Percentiles rank a stretch among this genome's conserved stretches.
phyloP scores from a whole-genome alignment of 2,888 invertebrate genomes.

The Drosophila quinaria region DNA sequence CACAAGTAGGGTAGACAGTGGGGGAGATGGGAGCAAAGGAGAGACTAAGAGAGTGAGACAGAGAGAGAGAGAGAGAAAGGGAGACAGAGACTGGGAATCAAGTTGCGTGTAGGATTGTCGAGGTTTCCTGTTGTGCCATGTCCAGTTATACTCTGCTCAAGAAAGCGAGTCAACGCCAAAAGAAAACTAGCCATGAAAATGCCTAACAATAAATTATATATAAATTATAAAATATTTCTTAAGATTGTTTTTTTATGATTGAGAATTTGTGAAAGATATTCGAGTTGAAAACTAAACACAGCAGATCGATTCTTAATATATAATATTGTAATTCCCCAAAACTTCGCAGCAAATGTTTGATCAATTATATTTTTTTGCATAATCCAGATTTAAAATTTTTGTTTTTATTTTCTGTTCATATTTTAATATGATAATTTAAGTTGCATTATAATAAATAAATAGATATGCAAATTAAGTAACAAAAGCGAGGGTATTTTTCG shows the following conservation, averaged over 20 bases:
- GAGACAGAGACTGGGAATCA: neutral
- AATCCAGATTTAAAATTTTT: too few species aligned
- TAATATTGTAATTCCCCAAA: too few species aligned
- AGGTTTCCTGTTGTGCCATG: conserved; percentile 27
- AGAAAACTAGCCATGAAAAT: conserved; percentile 7
- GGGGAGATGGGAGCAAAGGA: neutral
- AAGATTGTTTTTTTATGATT: too few species aligned
- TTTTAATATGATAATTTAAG: too few species aligned
- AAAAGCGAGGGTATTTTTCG: conserved; percentile 4
- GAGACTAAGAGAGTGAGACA: neutral
- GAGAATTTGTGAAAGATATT: too few species aligned
- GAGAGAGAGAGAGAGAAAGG: neutral
- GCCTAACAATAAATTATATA: neutral
- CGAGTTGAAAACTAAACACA: too few species aligned
- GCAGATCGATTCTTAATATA: too few species aligned
- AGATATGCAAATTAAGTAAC: neutral
- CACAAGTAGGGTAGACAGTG: conserved; percentile 1
- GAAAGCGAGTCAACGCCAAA: neutral
- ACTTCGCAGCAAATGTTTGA: too few species aligned
- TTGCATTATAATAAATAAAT: too few species aligned
- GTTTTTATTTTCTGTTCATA: too few species aligned
- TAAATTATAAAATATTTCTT: neutral
- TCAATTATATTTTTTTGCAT: too few species aligned
- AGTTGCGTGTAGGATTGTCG: conserved; percentile 36
- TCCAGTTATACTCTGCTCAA: conserved; percentile 19